phyloP scores from a whole-genome alignment of 2,113 vertebrate species.

The Sinosuthora webbiana region DNA sequence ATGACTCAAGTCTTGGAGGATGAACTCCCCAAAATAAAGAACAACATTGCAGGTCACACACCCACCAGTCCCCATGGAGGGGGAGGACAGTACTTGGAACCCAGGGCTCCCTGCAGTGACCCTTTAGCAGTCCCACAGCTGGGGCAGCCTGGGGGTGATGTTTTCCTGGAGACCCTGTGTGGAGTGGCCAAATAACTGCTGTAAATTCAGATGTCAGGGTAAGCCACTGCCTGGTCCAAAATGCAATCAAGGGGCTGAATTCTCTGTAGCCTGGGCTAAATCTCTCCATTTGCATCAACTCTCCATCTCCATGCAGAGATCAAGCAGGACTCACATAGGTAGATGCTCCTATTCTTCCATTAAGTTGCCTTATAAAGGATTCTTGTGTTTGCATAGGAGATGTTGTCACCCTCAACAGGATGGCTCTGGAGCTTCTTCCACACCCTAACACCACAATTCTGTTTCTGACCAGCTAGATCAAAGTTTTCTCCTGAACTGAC shows the following conservation, averaged over 20 bases:
- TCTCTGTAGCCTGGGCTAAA: background rate
- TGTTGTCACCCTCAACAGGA: background rate
- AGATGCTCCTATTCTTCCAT: background rate
- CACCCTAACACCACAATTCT: background rate
- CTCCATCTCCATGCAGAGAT: background rate
- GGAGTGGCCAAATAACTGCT: background rate
- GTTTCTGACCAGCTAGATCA: background rate
- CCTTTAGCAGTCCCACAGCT: background rate
- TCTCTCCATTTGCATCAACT: background rate
- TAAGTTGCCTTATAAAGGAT: background rate
- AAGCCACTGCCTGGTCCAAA: background rate
- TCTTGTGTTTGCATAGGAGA: background rate
- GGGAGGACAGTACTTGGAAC: background rate
- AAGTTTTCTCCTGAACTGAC: background rate
- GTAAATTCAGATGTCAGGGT: background rate
- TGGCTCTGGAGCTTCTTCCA: background rate
- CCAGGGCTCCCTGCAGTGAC: background rate
- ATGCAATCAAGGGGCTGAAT: background rate
- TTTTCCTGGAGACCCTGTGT: background rate
- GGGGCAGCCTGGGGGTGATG: background rate
- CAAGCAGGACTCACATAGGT: background rate
- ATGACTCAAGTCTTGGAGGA: background rate
- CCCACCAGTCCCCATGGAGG: fast-evolving
- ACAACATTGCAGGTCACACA: fast-evolving
- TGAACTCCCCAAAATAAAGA: background rate